Percentiles rank a stretch among this genome's conserved stretches.
These are phyloP conservation scores for Trichoplusia ni DNA, from an alignment of 1,140 invertebrate genomes.

Conservation along the genomic window DNA sequence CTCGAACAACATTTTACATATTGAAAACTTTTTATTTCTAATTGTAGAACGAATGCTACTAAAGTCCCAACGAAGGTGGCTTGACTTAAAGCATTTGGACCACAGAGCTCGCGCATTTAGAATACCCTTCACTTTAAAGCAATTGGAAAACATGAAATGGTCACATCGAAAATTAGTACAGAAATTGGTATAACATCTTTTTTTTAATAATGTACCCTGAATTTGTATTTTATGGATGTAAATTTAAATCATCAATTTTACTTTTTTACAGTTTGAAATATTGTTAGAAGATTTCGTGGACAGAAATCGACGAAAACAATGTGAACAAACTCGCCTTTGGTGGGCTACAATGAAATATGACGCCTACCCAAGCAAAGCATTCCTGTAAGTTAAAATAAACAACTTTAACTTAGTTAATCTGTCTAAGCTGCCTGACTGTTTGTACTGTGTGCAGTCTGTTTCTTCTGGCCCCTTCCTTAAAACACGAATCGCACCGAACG, in stretches of 20 bases:
- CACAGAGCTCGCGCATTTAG: slow-evolving; percentile 61
- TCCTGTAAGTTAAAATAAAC: slow-evolving; percentile 62
- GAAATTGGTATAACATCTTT: slow-evolving; percentile 53
- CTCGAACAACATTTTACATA: no score
- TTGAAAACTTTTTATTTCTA: neutral
- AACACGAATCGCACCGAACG: no score
- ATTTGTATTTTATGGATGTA: neutral
- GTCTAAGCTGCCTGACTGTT: no score
- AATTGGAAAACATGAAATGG: slow-evolving; percentile 68
- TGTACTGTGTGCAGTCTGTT: no score
- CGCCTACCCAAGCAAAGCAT: slow-evolving; percentile 65
- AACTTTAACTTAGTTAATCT: no score
- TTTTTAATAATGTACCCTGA: neutral
- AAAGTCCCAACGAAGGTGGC: slow-evolving; percentile 63
- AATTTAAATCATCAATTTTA: neutral
- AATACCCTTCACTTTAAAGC: slow-evolving; percentile 67
- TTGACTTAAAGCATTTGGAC: slow-evolving; percentile 67
- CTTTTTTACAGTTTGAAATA: slow-evolving; percentile 62
- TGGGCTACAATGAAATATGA: slow-evolving; percentile 73
- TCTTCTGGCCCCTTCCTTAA: no score
- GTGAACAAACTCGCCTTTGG: slow-evolving; percentile 68
- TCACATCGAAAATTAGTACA: slow-evolving; percentile 61
- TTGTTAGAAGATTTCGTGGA: slow-evolving; percentile 61
- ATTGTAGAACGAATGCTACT: slow-evolving; percentile 52
- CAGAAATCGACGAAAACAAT: slow-evolving; percentile 63